Evolutionary conservation across 64 coral and sea anemone species (phyloP), one percentile per base, ranked within the genome.

Genomic region (Cladopsammia gracilis): DNA sequence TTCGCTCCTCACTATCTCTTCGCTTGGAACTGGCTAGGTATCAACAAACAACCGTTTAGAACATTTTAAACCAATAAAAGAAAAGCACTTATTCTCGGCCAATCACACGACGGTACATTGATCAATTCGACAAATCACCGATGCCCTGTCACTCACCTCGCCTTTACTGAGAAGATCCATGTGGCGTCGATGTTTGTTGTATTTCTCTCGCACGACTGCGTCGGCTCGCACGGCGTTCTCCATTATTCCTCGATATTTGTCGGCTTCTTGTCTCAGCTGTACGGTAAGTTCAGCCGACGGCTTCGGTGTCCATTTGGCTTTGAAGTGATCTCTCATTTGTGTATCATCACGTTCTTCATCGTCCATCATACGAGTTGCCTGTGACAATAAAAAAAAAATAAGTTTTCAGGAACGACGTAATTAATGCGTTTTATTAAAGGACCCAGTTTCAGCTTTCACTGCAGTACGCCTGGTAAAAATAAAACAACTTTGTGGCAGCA

Each of bases 261-360:
- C 58, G 11, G 94, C 75, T 59, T 99, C 98, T 65, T 99, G 87
- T 56, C 98, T 89, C 23, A 99, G 65, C 42, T 99, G 95, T 3
- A 44, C 50, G 0, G 98, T 99, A 18, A 99, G 89, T 71, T 99
- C 98, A 53, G 85, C 91, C 44, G 98, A 96, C 10, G 98, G 98
- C 20, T 99, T 99, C 19, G 98, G 98, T 18, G 88, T 94, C 98
- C 98, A 99, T 73, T 92, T 99, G 48, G 91, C 71, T 34, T 88
- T 91, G 53, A 99, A 99, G 46, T 92, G 95, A 5, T 99, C 92
- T 84, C 98, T 90, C 79, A 99, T 65, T 49, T 99, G 98, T 15
- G 98, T 96, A 53, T 99, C 98, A 58, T 99, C 88, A 64, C 98
- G 91, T 20, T 99, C 98, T 77, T 99, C 98, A 20, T 99, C 98